A percentile compares a stretch with the other conserved stretches of the same genome.
Evolutionary conservation across 2,888 invertebrate genomes (phyloP).

Genomic region (Antheraea yamamai): DNA sequence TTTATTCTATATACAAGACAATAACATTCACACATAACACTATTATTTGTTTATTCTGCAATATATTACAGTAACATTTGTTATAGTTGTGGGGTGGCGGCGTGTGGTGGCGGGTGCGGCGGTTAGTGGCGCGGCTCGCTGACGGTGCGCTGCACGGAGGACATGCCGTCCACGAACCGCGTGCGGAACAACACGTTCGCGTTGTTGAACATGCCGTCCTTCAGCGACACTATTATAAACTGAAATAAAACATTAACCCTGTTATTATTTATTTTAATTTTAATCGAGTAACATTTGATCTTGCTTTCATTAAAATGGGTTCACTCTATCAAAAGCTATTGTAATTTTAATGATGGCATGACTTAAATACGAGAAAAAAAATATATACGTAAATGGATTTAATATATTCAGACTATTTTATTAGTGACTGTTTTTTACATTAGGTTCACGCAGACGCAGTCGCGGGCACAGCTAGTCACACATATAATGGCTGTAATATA

Average conservation of each 20-base stretch:
- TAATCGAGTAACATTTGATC: too few relatives aligned
- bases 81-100: not conserved
- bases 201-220: conserved; percentile 99
- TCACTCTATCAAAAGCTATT: too few relatives aligned
- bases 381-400: too few relatives aligned
- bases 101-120: not conserved
- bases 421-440: too few relatives aligned
- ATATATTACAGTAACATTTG: not conserved
- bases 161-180: conserved; percentile 96
- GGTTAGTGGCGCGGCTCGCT: conserved; percentile 34
- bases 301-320: too few relatives aligned
- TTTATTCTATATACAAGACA: not conserved
- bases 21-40: not conserved
- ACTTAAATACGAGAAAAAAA: too few relatives aligned
- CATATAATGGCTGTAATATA: too few relatives aligned
- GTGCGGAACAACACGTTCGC: conserved; percentile 98
- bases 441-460: too few relatives aligned
- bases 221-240: conserved; percentile 98
- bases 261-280: too few relatives aligned
- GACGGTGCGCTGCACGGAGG: conserved; percentile 88
- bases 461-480: too few relatives aligned
- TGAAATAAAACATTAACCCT: conserved; percentile 81
- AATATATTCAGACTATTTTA: too few relatives aligned
- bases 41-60: not conserved
- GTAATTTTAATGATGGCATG: too few relatives aligned